These are phyloP conservation scores for Jacana jacana DNA, from an alignment of 2,113 vertebrate species.

Conservation along the genomic window DNA sequence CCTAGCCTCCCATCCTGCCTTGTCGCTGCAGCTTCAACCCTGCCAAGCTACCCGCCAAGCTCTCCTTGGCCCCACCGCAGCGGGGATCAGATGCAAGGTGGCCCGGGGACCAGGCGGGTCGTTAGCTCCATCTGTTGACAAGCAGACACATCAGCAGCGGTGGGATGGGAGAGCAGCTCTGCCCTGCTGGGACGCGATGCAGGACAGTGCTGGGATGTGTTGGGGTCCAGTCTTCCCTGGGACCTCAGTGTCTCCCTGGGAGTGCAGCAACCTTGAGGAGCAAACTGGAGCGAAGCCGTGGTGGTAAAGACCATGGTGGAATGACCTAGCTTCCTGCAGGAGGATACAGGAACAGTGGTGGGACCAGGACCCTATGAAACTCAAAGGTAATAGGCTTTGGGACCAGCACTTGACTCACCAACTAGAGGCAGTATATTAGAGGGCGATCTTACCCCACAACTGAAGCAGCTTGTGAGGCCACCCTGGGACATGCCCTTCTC, in stretches of 20 bases:
- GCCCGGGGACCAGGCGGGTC: background rate
- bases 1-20: background rate
- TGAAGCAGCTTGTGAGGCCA: background rate
- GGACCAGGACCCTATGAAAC: background rate
- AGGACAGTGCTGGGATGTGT: background rate
- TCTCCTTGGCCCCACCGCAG: background rate
- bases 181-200: background rate
- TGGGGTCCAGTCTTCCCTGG: background rate
- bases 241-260: accelerated
- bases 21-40: background rate
- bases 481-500: background rate
- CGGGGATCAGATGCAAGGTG: background rate
- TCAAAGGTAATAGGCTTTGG: background rate
- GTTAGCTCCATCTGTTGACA: slow-evolving; percentile 19
- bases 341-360: background rate
- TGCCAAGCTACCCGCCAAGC: background rate
- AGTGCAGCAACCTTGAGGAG: background rate
- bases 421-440: background rate
- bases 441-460: background rate
- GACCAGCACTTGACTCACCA: background rate
- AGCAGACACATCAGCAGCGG: background rate
- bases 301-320: background rate
- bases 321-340: background rate
- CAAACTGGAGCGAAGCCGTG: background rate
- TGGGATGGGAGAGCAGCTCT: background rate